Conservation (phyloP, 2,888 invertebrate genomes). For the Abrostola tripartita region DNA sequence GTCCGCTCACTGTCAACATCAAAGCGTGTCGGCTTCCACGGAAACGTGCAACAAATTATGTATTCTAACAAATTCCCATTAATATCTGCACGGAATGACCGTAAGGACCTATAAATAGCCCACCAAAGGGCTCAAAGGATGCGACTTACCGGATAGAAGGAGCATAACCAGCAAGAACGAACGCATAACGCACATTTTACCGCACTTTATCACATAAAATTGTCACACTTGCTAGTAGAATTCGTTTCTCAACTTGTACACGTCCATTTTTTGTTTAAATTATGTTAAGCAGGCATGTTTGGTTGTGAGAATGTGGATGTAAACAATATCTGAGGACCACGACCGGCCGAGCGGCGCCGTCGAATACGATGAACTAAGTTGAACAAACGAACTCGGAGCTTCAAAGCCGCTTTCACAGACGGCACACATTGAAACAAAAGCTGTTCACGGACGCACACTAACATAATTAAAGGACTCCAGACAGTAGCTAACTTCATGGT, state of each 20-base stretch:
- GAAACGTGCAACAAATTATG: slow-evolving; percentile 65
- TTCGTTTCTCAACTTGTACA: slow-evolving; percentile 44
- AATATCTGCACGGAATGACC: slow-evolving; percentile 80
- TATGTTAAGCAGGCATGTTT: slow-evolving; percentile 64
- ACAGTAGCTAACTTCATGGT: slow-evolving; percentile 81
- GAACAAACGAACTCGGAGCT: slow-evolving; percentile 62
- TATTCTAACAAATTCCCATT: slow-evolving; percentile 74
- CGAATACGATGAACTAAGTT: slow-evolving; percentile 63
- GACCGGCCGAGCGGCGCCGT: slow-evolving; percentile 58
- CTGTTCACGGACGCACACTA: slow-evolving; percentile 63
- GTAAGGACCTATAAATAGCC: slow-evolving; percentile 81
- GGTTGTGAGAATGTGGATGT: slow-evolving; percentile 60
- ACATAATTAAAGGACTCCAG: slow-evolving; percentile 63
- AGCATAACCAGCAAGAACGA: slow-evolving; percentile 73
- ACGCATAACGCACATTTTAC: slow-evolving; percentile 77
- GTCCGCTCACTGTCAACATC: slow-evolving; percentile 60
- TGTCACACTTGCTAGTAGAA: slow-evolving; percentile 55
- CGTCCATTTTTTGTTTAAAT: slow-evolving; percentile 68
- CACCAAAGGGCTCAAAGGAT: slow-evolving; percentile 75
- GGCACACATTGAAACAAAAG: slow-evolving; percentile 67
- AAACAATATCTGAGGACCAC: slow-evolving; percentile 60
- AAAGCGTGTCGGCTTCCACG: slow-evolving; percentile 60
- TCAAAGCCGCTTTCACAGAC: slow-evolving; percentile 72
- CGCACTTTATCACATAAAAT: slow-evolving; percentile 68
- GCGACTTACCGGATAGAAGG: slow-evolving; percentile 82